phyloP scores from a whole-genome alignment of 2,888 invertebrate genomes.

The Eupithecia vulgata region DNA sequence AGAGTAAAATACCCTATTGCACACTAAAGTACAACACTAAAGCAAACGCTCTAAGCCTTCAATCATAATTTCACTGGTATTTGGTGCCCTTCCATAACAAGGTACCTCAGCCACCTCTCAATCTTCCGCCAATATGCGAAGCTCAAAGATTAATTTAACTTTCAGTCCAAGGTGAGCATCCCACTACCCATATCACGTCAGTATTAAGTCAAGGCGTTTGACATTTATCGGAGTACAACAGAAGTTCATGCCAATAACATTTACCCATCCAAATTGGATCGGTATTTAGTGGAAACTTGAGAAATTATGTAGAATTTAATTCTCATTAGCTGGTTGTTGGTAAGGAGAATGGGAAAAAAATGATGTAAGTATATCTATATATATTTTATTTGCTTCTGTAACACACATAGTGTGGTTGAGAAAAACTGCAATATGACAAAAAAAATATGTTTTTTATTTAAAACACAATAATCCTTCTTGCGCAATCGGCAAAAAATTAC shows the following conservation, averaged over 20 bases:
- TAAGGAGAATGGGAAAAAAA: too few species aligned
- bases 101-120: not conserved
- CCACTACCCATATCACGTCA: slow-evolving; percentile 53
- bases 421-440: too few species aligned
- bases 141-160: slow-evolving; percentile 42
- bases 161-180: slow-evolving; percentile 33
- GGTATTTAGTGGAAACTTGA: not conserved
- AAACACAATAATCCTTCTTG: too few species aligned
- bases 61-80: not conserved
- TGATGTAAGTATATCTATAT: too few species aligned
- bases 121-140: not conserved
- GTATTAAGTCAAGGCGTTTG: slow-evolving; percentile 48
- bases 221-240: slow-evolving; percentile 46
- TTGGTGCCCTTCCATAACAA: not conserved
- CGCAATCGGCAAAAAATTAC: too few species aligned
- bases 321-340: too few species aligned
- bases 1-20: too few species aligned
- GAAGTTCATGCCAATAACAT: slow-evolving; percentile 42
- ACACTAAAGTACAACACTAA: too few species aligned
- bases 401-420: too few species aligned
- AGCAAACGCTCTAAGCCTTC: not conserved
- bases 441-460: too few species aligned
- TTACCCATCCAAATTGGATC: slow-evolving; percentile 21
- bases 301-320: not conserved
- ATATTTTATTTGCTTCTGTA: too few species aligned